Conservation (phyloP, 2,888 invertebrate species). For the Nomada ruficornis region DNA sequence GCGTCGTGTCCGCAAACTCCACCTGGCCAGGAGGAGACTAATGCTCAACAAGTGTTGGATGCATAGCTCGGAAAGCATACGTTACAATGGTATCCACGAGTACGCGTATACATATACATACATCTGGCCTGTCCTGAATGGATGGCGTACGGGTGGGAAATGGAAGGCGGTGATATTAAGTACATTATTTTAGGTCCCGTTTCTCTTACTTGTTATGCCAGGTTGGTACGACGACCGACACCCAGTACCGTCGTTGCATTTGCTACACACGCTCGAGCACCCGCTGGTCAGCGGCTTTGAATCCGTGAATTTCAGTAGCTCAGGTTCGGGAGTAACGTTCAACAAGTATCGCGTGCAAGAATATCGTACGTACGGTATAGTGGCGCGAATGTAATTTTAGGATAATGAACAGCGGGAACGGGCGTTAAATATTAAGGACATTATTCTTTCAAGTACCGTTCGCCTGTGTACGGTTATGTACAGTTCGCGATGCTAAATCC, state of each 20-base stretch:
- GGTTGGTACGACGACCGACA: slow-evolving; percentile 36
- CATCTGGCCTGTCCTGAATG: slow-evolving; percentile 21
- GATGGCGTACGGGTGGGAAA: slow-evolving; percentile 4
- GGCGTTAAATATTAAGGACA: slow-evolving; percentile 31
- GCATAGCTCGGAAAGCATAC: slow-evolving; percentile 12
- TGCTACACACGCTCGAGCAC: slow-evolving; percentile 5
- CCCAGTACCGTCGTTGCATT: slow-evolving; percentile 32
- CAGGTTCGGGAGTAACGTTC: slow-evolving; percentile 20
- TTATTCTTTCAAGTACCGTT: slow-evolving; percentile 10
- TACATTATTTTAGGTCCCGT: slow-evolving; percentile 55
- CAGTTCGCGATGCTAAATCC: neutral
- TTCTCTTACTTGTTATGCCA: slow-evolving; percentile 52
- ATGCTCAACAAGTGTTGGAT: slow-evolving; percentile 45
- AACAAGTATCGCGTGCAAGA: slow-evolving; percentile 32
- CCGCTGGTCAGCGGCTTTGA: slow-evolving; percentile 32
- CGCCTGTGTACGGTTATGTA: neutral
- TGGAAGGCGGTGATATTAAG: slow-evolving; percentile 46
- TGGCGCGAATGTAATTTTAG: slow-evolving; percentile 43
- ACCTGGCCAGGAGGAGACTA: neutral
- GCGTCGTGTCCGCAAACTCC: slow-evolving; percentile 3
- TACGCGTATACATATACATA: slow-evolving; percentile 22
- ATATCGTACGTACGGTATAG: slow-evolving; percentile 25
- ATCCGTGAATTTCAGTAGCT: slow-evolving; percentile 39
- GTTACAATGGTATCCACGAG: slow-evolving; percentile 14
- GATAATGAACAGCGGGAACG: slow-evolving; percentile 39